These are phyloP conservation scores for Diplolepis rosae DNA, from an alignment of 2,888 invertebrate genomes.

Conservation along the genomic window DNA sequence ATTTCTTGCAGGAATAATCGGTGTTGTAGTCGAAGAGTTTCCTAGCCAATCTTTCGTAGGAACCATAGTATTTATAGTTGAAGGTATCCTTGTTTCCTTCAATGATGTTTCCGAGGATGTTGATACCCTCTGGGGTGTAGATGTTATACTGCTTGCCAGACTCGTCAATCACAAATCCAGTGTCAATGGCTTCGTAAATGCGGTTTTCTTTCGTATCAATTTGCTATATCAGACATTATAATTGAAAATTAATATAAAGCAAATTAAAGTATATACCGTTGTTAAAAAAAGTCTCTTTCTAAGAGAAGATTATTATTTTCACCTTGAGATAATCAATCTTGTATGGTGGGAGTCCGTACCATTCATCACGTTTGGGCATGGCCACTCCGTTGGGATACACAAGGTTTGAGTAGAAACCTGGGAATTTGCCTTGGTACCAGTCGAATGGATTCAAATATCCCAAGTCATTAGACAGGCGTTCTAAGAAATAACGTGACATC, in stretches of 20 bases:
- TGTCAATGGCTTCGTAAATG: slow-evolving; percentile 65
- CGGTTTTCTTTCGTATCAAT: slow-evolving; percentile 60
- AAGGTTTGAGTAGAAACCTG: slow-evolving; percentile 79
- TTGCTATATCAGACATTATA: too few species aligned
- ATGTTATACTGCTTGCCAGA: slow-evolving; percentile 64
- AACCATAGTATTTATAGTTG: slow-evolving; percentile 76
- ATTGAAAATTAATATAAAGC: too few species aligned
- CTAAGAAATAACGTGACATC: slow-evolving; percentile 81
- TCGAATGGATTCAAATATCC: slow-evolving; percentile 78
- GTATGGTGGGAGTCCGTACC: slow-evolving; percentile 66
- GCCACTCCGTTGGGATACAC: slow-evolving; percentile 79
- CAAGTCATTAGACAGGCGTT: slow-evolving; percentile 80
- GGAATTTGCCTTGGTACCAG: slow-evolving; percentile 75
- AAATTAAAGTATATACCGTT: too few species aligned
- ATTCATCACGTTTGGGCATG: slow-evolving; percentile 77
- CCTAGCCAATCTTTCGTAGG: slow-evolving; percentile 77
- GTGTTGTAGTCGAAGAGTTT: slow-evolving; percentile 72
- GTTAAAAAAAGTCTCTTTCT: too few species aligned
- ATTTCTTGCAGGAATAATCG: slow-evolving; percentile 69
- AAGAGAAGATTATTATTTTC: not conserved
- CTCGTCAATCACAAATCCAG: slow-evolving; percentile 60
- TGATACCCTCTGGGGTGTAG: slow-evolving; percentile 74
- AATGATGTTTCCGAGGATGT: slow-evolving; percentile 76
- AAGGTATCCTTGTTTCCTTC: slow-evolving; percentile 75
- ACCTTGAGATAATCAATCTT: slow-evolving; percentile 65